Evolutionary conservation across 2,888 invertebrate genomes (phyloP).

Genomic region (Lomographa bimaculata): DNA sequence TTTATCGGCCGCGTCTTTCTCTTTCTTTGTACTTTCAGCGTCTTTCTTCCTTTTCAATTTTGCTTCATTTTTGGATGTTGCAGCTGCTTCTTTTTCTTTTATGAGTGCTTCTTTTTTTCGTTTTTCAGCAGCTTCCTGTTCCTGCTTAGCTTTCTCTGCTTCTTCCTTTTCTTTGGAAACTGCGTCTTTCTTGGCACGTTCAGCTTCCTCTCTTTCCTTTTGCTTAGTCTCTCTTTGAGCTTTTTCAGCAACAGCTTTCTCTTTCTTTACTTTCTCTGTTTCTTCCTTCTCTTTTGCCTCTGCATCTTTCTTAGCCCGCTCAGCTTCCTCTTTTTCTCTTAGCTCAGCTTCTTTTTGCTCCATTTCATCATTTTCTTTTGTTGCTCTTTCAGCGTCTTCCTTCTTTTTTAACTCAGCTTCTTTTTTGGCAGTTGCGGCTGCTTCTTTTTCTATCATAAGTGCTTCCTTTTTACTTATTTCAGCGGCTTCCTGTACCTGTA

Average conservation of each 20-base stretch:
- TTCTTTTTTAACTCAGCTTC: conserved; percentile 25
- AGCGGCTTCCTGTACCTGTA: too few relatives aligned
- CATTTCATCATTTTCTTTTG: conserved; percentile 13
- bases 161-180: conserved; percentile 18
- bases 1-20: conserved; percentile 9
- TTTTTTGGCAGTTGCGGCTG: not conserved
- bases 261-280: too few relatives aligned
- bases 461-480: not conserved
- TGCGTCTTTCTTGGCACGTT: too few relatives aligned
- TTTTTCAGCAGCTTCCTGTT: too few relatives aligned
- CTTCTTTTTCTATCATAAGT: not conserved
- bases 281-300: too few relatives aligned
- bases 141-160: not conserved
- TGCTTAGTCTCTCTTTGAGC: conserved; percentile 12
- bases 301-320: not conserved
- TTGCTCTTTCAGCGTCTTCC: conserved; percentile 15
- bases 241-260: conserved; percentile 1
- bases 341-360: conserved; percentile 4
- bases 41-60: conserved; percentile 11
- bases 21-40: not conserved
- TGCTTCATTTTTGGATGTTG: not conserved
- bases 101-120: conserved; percentile 1
- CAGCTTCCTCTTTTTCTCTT: conserved; percentile 17
- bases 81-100: conserved; percentile 19
- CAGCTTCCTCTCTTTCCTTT: not conserved